Evolutionary conservation across 2,797 vertebrate genomes (phyloP).

Genomic region (Cyprinella venusta): DNA sequence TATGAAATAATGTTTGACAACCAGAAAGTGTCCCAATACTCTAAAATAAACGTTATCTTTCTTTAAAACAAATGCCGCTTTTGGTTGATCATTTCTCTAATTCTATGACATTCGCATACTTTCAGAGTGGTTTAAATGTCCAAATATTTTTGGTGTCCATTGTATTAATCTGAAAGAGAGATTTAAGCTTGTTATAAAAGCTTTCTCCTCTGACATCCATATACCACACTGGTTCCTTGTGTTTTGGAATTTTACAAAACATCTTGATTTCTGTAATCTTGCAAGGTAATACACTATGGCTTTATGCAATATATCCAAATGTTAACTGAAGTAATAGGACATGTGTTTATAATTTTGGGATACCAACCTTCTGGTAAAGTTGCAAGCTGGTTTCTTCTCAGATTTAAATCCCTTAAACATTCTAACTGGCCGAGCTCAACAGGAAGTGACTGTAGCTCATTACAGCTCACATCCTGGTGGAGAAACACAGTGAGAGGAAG

Average conservation of each 20-base stretch:
- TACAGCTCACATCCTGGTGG: slow-evolving; percentile 89
- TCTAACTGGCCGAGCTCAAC: slow-evolving; percentile 83
- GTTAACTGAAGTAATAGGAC: not conserved
- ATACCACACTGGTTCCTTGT: not conserved
- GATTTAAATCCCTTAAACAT: slow-evolving; percentile 86
- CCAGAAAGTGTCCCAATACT: not conserved
- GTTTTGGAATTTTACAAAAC: not conserved
- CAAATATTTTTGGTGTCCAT: not conserved
- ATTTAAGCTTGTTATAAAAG: not conserved
- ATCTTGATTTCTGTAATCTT: not conserved
- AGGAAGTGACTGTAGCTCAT: slow-evolving; percentile 87
- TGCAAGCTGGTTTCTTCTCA: slow-evolving; percentile 87
- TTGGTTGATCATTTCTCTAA: not conserved
- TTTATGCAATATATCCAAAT: not conserved
- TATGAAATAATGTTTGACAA: not conserved
- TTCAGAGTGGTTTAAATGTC: not conserved
- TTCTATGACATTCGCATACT: not conserved
- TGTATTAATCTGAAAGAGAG: slow-evolving; percentile 1
- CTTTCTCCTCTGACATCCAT: not conserved
- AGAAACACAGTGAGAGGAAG: not conserved
- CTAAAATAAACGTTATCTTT: not conserved
- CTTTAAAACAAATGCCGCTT: not conserved
- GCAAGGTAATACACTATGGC: not conserved
- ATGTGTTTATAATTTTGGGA: not conserved
- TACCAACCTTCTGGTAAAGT: slow-evolving; percentile 85